A percentile compares a stretch with the other conserved stretches of the same genome.
Conservation (phyloP, 1,140 invertebrate genomes). For the Atta texana region DNA sequence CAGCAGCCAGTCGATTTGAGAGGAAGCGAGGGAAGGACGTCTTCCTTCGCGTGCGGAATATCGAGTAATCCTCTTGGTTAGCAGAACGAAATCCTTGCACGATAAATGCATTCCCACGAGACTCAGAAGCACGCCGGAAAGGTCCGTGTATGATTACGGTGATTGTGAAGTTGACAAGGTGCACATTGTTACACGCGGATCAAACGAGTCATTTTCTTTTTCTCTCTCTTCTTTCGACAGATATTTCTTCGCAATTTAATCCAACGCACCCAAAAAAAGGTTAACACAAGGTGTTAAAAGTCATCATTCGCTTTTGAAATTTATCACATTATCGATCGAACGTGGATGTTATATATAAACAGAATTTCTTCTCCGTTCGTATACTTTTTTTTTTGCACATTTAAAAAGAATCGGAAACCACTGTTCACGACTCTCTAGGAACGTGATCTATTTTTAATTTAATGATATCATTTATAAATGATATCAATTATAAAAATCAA, state of each 20-base stretch:
- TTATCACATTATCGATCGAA: neutral
- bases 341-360: neutral
- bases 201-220: neutral
- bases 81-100: conserved; percentile 57
- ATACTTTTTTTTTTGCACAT: neutral
- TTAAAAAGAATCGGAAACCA: neutral
- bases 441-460: neutral
- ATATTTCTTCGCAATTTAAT: neutral
- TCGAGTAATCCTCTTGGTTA: conserved; percentile 72
- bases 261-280: neutral
- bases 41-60: conserved; percentile 75
- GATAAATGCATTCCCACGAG: conserved; percentile 68
- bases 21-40: conserved; percentile 64
- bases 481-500: conserved; percentile 30
- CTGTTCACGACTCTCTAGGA: neutral
- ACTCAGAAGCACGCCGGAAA: neutral
- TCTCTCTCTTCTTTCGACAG: neutral
- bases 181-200: conserved; percentile 10
- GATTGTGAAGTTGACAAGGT: conserved; percentile 48
- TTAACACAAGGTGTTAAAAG: neutral
- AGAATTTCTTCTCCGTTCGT: neutral
- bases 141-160: conserved; percentile 39
- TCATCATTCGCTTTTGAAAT: neutral
- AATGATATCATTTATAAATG: conserved; percentile 20
- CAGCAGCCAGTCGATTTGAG: conserved; percentile 61